Evolutionary conservation across 2,113 vertebrate species (phyloP).

Genomic region (Herpetotheres cachinnans): DNA sequence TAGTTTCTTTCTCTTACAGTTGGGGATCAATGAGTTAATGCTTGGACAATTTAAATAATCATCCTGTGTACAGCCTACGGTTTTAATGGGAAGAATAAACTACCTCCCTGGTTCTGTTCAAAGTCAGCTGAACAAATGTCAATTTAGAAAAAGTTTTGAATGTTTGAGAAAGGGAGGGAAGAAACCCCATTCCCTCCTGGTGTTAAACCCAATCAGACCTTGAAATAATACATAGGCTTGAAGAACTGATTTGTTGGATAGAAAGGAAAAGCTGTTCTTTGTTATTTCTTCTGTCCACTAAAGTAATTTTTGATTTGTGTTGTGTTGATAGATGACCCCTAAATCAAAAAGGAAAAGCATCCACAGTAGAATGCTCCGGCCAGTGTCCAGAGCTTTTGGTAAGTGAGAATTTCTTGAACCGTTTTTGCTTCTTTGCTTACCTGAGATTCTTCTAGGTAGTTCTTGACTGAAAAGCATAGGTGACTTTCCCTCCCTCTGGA

Average conservation of each 20-base stretch:
- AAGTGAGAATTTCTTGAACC: constrained; percentile 45
- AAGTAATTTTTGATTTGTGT: constrained; percentile 20
- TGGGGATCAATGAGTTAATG: background rate
- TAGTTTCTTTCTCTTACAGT: background rate
- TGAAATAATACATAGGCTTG: background rate
- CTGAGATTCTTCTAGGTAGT: background rate
- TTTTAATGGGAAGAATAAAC: background rate
- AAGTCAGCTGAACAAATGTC: background rate
- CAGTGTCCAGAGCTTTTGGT: constrained; percentile 96
- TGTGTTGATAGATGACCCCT: constrained; percentile 89
- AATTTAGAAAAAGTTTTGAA: background rate
- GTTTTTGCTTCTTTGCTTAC: background rate
- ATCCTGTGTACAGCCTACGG: background rate
- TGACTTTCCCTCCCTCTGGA: background rate
- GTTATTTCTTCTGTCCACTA: background rate
- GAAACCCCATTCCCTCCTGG: background rate
- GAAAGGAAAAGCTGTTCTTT: background rate
- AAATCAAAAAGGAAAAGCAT: constrained; percentile 98
- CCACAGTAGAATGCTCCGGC: constrained; percentile 95
- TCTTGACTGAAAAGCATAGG: background rate
- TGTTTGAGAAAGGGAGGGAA: background rate
- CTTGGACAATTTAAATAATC: background rate
- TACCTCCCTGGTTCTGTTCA: background rate
- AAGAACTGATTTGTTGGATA: background rate
- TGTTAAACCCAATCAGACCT: background rate